A percentile compares a stretch with the other conserved stretches of the same genome.
These are phyloP conservation scores for Coracopsis vasa DNA, from an alignment of 2,113 vertebrate genomes.

Conservation along the genomic window DNA sequence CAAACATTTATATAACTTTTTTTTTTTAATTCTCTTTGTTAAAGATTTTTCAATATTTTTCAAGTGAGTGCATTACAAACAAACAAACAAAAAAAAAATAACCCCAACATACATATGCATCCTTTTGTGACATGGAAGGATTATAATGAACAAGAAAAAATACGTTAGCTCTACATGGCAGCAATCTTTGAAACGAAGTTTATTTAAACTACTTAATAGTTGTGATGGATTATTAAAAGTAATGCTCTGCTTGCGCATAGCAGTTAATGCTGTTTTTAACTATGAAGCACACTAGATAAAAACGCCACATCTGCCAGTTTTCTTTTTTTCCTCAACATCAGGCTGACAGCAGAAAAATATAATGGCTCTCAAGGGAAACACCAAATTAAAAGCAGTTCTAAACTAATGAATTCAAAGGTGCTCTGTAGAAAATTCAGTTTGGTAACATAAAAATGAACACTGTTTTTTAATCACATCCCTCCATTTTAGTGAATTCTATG, in stretches of 20 bases:
- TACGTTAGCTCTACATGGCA: conserved; percentile 8
- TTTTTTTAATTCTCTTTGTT: conserved; percentile 25
- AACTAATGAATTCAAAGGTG: conserved; percentile 91
- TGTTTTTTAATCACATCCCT: conserved; percentile 65
- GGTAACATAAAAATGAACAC: conserved; percentile 74
- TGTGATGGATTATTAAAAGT: conserved; percentile 65
- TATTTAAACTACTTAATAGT: conserved; percentile 74
- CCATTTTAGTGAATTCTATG: conserved; percentile 63
- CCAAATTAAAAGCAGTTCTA: conserved; percentile 89
- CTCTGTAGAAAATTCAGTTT: conserved; percentile 72
- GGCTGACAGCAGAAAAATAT: conserved; percentile 87
- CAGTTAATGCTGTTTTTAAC: conserved; percentile 73
- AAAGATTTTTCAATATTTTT: conserved; percentile 49
- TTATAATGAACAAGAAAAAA: conserved; percentile 61
- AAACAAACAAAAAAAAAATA: neutral
- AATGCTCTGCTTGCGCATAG: conserved; percentile 59
- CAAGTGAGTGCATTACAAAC: conserved; percentile 12
- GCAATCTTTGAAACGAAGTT: conserved; percentile 71
- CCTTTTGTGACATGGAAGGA: conserved; percentile 46
- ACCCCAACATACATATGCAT: neutral
- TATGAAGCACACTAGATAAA: conserved; percentile 75
- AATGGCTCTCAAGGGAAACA: conserved; percentile 88
- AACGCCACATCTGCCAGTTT: conserved; percentile 81
- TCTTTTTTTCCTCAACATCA: conserved; percentile 78
- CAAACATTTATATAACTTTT: conserved; percentile 26